Evolutionary conservation across 2,797 vertebrate species (phyloP), one percentile per base, ranked within the genome.

Genomic region (Capromys pilorides): DNA sequence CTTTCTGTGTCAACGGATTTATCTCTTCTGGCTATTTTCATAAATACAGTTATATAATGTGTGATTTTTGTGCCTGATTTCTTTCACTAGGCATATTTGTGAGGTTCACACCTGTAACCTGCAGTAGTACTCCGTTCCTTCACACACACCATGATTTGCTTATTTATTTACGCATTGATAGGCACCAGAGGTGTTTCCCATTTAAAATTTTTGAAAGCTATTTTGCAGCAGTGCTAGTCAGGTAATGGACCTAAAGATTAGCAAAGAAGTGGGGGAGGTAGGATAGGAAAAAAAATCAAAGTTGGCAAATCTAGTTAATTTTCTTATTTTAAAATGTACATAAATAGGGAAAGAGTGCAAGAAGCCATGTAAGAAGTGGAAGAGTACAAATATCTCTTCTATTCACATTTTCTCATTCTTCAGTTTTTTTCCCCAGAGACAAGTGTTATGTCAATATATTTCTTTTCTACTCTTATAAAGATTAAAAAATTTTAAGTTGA

Each of bases 321-420:
- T 88, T 92, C 89, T 93, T 9, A 64, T 45, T 84, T 77, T 73
- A 88, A 94, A 87, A 85, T 73, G 18, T 0, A 39, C 26, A 61
- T 59, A 49, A 91, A 49, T 21, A 51, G 1, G 5, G 6, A n/a
- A 75, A 69, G 80, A 86, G 36, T 54, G 31, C 16, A 21, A 33
- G 86, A 78, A 31, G 51, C 0, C 13, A 54, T 54, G 14, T 59
- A 54, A 59, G 13, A 54, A 59, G 13, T 54, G 9, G 28, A 16
- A 64, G 41, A 19, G 2, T 28, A 3, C 66, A 36, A 82, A 31
- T 11, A 31, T 31, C 28, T 14, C 4, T 78, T 41, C 10, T 18
- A 26, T 19, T 86, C 49, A 39, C 1, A 1, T 71, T 36, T 62
- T 19, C 26, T 33, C 80, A 16, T 36, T 57, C 36, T 92, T n/a